Base-by-base conservation (phyloP, 1,140 invertebrate species). In the Ericerus pela region DNA sequence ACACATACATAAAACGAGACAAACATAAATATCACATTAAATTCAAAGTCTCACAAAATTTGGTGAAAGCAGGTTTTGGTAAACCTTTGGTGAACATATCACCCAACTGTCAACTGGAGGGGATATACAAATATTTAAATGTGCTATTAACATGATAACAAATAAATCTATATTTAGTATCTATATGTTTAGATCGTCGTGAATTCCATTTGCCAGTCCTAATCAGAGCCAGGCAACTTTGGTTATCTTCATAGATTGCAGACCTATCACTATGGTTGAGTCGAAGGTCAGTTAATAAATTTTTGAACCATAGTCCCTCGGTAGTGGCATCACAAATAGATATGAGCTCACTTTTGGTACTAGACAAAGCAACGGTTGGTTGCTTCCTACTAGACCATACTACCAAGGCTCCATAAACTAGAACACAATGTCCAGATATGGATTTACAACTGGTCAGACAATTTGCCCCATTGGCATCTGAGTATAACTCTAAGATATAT, bases 331-430 rank as follows among this genome's bases (percentile, higher is more conserved):
- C 63, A 4, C 61, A 59, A 16, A 60, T 20, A 22, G 63, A 54
- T 29, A 56, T 20, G 41, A 27, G 47, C 33, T 75, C 70, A 5
- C 71, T 66, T 57, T 75, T 70, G 28, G 70, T 73, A 8, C 68
- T 69, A 6, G 71, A 72, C 29, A 73, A 62, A 26, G 71, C 67
- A 8, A 72, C 69, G 18, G 64, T 63, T 51, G 57, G 53, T 65
- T 75, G 75, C 58, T 72, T 71, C 36, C 63, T 65, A 20, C 63
- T 67, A 37, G 60, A 59, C 72, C 72, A 75, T 20, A 65, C 61
- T 20, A 73, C 56, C 33, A 66, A 53, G n/a, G 58, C 67, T 38
- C 63, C 64, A 54, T 55, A 62, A 36, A 68, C 29, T 18, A 62
- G 55, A 59, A 69, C 69, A 8, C 69, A 56, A 59, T 63, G 67